A percentile compares a stretch with the other conserved stretches of the same genome.
Evolutionary conservation across 92 coral and sea anemone genomes (phyloP).

Genomic region (Hydrozoanthus gracilis): DNA sequence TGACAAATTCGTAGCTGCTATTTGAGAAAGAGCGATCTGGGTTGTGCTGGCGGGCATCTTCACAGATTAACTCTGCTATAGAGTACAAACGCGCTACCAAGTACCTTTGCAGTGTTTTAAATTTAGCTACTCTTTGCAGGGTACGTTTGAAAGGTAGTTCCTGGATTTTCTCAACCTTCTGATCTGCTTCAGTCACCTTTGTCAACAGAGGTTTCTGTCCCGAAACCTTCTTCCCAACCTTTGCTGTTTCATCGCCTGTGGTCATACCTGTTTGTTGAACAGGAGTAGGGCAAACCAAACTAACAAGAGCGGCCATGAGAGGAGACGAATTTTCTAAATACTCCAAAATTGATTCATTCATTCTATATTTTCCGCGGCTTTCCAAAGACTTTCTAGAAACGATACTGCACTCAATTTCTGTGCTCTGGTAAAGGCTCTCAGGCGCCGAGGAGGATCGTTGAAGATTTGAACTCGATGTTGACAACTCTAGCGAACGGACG

Average conservation of each 20-base stretch:
- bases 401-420: constrained; percentile 63
- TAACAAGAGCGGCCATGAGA: constrained; percentile 82
- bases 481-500: constrained; percentile 56
- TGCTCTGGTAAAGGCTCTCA: constrained; percentile 74
- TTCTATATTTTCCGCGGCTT: constrained; percentile 72
- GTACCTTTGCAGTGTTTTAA: constrained; percentile 88
- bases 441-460: constrained; percentile 75
- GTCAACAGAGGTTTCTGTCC: neutral
- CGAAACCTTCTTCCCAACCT: neutral
- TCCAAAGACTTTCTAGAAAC: constrained; percentile 54
- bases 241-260: neutral
- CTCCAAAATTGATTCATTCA: constrained; percentile 71
- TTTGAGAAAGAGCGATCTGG: constrained; percentile 45
- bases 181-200: neutral
- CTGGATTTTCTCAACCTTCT: constrained; percentile 35
- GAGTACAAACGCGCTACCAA: constrained; percentile 80
- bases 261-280: neutral
- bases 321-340: constrained; percentile 86
- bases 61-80: constrained; percentile 78
- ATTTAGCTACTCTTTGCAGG: constrained; percentile 67
- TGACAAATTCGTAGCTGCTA: constrained; percentile 76
- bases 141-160: constrained; percentile 76
- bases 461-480: constrained; percentile 69
- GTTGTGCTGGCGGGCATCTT: constrained; percentile 55
- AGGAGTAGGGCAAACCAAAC: constrained; percentile 76